These are phyloP conservation scores for Petrocephalus zakoni DNA, from an alignment of 2,113 vertebrate species.

Conservation along the genomic window DNA sequence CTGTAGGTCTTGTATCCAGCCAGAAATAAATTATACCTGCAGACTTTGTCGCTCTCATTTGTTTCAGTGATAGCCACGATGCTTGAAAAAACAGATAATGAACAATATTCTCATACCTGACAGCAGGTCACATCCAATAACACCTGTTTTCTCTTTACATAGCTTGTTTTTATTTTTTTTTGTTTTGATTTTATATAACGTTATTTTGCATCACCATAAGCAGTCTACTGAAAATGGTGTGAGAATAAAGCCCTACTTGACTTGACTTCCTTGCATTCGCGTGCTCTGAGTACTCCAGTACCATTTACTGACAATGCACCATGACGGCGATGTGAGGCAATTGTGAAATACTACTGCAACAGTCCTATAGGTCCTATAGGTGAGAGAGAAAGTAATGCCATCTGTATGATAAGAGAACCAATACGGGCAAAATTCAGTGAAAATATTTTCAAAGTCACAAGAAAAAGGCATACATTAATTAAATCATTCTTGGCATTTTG, in stretches of 20 bases:
- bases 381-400: no score
- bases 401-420: no score
- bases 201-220: background rate
- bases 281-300: background rate
- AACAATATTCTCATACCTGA: background rate
- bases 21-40: background rate
- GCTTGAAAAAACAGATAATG: background rate
- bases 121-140: background rate
- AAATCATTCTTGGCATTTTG: background rate
- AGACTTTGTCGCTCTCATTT: background rate
- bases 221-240: background rate
- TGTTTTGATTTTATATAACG: background rate
- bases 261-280: background rate
- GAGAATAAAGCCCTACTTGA: background rate
- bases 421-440: no score
- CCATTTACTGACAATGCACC: no score
- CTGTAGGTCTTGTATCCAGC: no score
- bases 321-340: no score
- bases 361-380: no score
- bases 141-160: background rate
- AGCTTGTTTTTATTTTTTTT: background rate
- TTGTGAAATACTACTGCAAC: no score
- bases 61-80: background rate
- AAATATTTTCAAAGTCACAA: no score
- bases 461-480: background rate